A percentile compares a stretch with the other conserved stretches of the same genome.
phyloP scores from a whole-genome alignment of 2,888 invertebrate species.

The Ctenicera cuprea region DNA sequence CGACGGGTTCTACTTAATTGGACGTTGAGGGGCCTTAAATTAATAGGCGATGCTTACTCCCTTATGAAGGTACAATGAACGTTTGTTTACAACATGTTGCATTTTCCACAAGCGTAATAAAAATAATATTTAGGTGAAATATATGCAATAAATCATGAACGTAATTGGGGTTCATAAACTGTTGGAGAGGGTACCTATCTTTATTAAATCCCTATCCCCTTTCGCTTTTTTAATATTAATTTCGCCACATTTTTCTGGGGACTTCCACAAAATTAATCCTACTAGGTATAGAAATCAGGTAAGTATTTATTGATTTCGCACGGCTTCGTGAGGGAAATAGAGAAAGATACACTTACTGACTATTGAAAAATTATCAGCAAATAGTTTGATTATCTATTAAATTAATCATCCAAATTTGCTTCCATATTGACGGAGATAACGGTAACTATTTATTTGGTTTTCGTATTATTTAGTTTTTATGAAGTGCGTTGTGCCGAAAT shows the following conservation, averaged over 20 bases:
- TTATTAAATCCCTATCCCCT: background rate
- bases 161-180: background rate
- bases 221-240: background rate
- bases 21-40: background rate
- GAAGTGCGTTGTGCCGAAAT: conserved; percentile 15
- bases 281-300: background rate
- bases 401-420: conserved; percentile 18
- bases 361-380: conserved; percentile 24
- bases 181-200: background rate
- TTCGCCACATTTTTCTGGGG: background rate
- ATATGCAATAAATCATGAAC: background rate
- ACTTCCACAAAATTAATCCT: background rate
- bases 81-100: background rate
- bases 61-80: conserved; percentile 1
- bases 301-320: conserved; percentile 6
- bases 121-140: background rate
- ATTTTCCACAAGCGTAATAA: background rate
- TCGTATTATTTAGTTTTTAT: conserved; percentile 30
- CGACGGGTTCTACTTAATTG: conserved; percentile 7
- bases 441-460: conserved; percentile 31
- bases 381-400: conserved; percentile 36
- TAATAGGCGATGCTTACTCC: conserved; percentile 5
- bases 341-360: background rate
- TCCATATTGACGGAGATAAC: conserved; percentile 26
- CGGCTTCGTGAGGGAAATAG: background rate